Conservation (phyloP, 1,140 invertebrate species). For the Paraescarpia echinospica region DNA sequence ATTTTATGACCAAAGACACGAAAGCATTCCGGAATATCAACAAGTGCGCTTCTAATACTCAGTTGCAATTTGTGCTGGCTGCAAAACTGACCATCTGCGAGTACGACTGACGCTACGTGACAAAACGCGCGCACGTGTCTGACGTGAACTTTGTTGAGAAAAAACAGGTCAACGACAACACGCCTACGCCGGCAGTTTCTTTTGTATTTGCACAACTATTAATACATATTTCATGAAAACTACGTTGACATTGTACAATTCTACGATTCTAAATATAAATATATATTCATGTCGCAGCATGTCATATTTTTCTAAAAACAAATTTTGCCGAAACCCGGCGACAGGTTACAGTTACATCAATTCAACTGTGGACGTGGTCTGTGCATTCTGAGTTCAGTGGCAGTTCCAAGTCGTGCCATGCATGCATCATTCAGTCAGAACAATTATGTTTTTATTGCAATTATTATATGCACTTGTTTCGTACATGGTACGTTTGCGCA, state of each 20-base stretch:
- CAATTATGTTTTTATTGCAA: not conserved
- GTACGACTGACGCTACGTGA: not conserved
- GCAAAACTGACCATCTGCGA: not conserved
- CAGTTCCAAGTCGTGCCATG: too few species aligned
- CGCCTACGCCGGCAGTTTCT: not conserved
- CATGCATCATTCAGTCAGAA: not conserved
- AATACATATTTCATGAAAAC: not conserved
- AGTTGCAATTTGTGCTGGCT: not conserved
- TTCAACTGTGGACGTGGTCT: too few species aligned
- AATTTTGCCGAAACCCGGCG: not conserved
- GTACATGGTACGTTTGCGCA: not conserved
- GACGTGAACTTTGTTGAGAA: not conserved
- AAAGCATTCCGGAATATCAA: not conserved
- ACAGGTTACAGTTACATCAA: not conserved
- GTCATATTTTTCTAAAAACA: not conserved
- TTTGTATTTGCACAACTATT: not conserved
- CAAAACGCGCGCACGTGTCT: not conserved
- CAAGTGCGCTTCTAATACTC: not conserved
- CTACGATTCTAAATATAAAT: not conserved
- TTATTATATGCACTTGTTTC: not conserved
- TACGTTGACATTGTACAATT: not conserved
- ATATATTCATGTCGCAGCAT: not conserved
- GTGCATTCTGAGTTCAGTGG: too few species aligned
- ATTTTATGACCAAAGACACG: not conserved
- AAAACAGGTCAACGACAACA: not conserved